These are phyloP conservation scores for Brachyptera putata DNA, from an alignment of 2,888 invertebrate genomes.

Conservation along the genomic window DNA sequence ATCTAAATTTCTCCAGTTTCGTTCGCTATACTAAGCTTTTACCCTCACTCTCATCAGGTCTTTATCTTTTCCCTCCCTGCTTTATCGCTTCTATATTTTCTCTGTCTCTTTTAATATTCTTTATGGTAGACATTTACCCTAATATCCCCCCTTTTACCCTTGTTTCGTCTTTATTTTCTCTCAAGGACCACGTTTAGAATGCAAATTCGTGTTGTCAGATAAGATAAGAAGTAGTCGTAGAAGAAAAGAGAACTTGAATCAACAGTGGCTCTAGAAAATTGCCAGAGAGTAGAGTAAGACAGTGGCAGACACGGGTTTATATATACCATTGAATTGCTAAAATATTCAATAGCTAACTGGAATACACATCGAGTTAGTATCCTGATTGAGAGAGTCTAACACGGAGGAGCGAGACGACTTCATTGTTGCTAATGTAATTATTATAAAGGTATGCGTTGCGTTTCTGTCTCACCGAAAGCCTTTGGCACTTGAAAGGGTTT, in stretches of 20 bases:
- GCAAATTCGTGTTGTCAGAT: constrained; percentile 32
- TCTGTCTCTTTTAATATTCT: constrained; percentile 16
- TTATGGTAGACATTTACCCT: constrained; percentile 17
- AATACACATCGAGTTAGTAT: constrained; percentile 12
- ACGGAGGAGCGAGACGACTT: background rate
- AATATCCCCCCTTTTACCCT: constrained; percentile 19
- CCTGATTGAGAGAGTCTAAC: constrained; percentile 20
- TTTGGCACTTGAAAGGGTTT: background rate
- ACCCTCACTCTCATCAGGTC: constrained; percentile 21
- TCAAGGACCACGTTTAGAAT: constrained; percentile 25
- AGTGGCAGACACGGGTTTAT: background rate
- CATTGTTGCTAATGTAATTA: constrained; percentile 18
- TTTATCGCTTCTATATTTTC: constrained; percentile 8
- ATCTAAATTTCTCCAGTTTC: constrained; percentile 16
- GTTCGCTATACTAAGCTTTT: constrained; percentile 1
- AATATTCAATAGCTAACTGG: constrained; percentile 14
- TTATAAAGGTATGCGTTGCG: constrained; percentile 10
- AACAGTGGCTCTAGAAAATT: constrained; percentile 26
- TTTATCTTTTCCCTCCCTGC: constrained; percentile 17
- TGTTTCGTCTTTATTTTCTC: constrained; percentile 21
- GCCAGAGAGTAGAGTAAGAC: background rate
- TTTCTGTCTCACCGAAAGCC: background rate
- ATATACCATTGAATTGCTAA: constrained; percentile 14
- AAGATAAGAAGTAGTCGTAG: constrained; percentile 27
- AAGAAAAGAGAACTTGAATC: constrained; percentile 26